Base-by-base conservation (phyloP, 2,113 vertebrate genomes). In the Prinia subflava region DNA sequence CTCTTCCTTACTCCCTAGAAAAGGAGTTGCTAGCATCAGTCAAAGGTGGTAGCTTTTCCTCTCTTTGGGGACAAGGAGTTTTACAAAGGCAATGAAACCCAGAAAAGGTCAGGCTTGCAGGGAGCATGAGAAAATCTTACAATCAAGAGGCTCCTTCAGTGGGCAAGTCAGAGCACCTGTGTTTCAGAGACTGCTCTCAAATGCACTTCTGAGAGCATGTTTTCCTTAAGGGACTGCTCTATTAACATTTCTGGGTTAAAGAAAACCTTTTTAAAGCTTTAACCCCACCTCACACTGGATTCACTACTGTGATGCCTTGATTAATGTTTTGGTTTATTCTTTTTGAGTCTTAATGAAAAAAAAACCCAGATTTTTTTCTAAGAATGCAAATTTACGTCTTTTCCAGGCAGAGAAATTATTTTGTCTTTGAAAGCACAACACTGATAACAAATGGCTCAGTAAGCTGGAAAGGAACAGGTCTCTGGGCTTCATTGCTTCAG, bases 31-130 rank as follows among this genome's bases (percentile, higher is more conserved):
- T 86, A 78, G 12, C 42, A 53, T 71, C 62, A 75, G 28, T 77
- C 75, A 69, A 53, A 83, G 18, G 35, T 22, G 75, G 63, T 35
- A 83, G 57, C 25, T 88, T 90, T 90, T 65, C 53, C 50, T 13
- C 6, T 84, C 41, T 78, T 41, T 85, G 75, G 42, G 50, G 42
- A 83, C 21, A n/a, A 44, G 9, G 47, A 75, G 11, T 56, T 75
- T 68, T 53, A 75, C 57, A 80, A 90, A 94, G 59, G 41, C 46
- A 76, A 42, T 39, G 63, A 95, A 96, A 88, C 11, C 3, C 21
- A 39, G 85, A 62, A 96, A 89, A 89, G 69, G 64, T 92, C 81
- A 91, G 73, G 56, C 39, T 84, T 95, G 14, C n/a, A 94, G 77
- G n/a, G 80, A 87, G 25, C 44, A 78, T 81, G 19, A 71, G 87